phyloP scores from a whole-genome alignment of 2,113 vertebrate species.

The Heloderma charlesbogerti region DNA sequence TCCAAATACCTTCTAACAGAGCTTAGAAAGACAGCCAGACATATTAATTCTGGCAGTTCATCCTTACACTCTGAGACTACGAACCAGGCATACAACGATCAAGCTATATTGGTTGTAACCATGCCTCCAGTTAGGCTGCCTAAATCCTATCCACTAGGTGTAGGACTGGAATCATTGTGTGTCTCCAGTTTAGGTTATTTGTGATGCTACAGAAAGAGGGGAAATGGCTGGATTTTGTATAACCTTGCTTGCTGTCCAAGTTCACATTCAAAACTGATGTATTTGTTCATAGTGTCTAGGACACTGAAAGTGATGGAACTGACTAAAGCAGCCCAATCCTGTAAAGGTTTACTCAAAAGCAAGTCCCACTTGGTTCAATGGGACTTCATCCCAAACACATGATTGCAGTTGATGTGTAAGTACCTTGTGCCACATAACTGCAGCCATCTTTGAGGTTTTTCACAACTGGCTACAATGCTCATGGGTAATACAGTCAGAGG shows the following conservation, averaged over 20 bases:
- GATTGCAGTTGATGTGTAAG: neutral
- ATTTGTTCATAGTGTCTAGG: neutral
- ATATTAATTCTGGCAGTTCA: neutral
- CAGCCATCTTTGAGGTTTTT: neutral
- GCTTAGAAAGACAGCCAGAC: neutral
- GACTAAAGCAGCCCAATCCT: neutral
- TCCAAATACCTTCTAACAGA: neutral
- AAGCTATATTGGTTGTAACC: neutral
- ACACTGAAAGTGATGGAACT: neutral
- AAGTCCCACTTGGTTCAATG: neutral
- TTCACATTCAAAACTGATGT: neutral
- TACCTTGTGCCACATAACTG: neutral
- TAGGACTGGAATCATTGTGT: neutral
- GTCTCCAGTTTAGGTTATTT: neutral
- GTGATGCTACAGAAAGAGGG: neutral
- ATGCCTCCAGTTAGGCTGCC: neutral
- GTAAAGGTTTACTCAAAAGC: neutral
- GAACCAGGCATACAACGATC: neutral
- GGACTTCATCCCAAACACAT: neutral
- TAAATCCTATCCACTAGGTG: neutral
- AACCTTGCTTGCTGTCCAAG: neutral
- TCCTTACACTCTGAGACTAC: neutral
- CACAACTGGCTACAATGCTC: no score
- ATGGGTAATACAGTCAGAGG: neutral
- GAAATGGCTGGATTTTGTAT: neutral